Evolutionary conservation across 2,797 vertebrate species (phyloP), one percentile per base, ranked within the genome.

Genomic region (Simalia tracyae): DNA sequence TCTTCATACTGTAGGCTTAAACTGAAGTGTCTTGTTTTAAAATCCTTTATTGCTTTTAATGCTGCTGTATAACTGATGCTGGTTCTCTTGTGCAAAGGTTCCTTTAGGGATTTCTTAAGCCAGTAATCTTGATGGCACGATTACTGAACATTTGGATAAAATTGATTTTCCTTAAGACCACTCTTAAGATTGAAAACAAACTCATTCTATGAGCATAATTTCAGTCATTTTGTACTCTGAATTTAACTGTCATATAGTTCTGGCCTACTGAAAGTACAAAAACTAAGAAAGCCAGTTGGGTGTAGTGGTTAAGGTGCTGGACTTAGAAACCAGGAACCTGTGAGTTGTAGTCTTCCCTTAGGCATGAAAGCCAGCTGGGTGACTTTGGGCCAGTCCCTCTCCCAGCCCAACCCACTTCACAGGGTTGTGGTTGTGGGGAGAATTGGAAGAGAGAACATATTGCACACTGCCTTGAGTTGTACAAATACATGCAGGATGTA

Each of bases 161-260:
- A 50, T 28, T 7, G 42, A 22, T 84, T 68, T 81, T 64, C 22
- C 60, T 85, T 76, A 61, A 76, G 50, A 28, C 10, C 50, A 31
- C 63, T 86, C 68, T 76, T 60, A 10, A 60, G 92, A 93, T 36
- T 89, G 93, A 91, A 92, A 87, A 2, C 6, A 85, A 92, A 95
- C 86, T 0, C 91, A 93, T 95, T 96, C 36, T 91, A 95, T 94
- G 94, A 96, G 96, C 93, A 88, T 87, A 56, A 95, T 96, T 96
- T 96, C 96, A 96, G 95, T 94, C 94, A 95, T 96, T 95, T 96
- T 94, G 95, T 94, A 94, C 95, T 92, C 95, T 95, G 94, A 95
- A 95, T 93, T 94, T 95, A 96, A 90, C 94, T 95, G 94, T 95
- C 17, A 93, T 94, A 85, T 95, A 36, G 86, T 92, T 94, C 92